Conservation (phyloP, 2,888 invertebrate genomes). For the Caenorhabditis angaria region DNA sequence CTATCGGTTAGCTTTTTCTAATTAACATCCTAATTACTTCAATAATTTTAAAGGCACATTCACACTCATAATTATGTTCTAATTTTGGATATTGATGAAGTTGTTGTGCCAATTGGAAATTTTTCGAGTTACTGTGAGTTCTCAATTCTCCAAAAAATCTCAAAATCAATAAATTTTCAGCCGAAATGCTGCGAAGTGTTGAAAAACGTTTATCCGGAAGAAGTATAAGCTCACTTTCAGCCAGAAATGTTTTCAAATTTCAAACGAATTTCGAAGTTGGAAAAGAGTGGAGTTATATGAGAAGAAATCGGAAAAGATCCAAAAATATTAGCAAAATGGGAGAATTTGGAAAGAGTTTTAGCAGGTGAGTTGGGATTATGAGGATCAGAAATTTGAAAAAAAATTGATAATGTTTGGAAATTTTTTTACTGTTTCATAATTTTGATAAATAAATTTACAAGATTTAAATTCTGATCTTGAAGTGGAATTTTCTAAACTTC, state of each 20-base stretch:
- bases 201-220: background rate
- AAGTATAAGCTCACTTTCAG: constrained; percentile 73
- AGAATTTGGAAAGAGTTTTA: constrained; percentile 81
- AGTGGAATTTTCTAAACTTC: no score
- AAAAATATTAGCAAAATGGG: constrained; percentile 78
- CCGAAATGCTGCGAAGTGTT: background rate
- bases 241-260: constrained; percentile 89
- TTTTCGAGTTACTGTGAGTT: constrained; percentile 77
- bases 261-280: constrained; percentile 31
- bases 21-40: background rate
- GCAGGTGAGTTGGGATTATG: constrained; percentile 73
- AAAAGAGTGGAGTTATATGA: constrained; percentile 35
- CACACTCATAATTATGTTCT: constrained; percentile 83
- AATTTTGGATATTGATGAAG: constrained; percentile 91
- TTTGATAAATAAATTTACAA: background rate
- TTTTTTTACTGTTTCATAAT: constrained; percentile 10
- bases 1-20: constrained; percentile 80
- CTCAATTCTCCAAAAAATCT: background rate
- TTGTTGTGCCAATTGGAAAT: constrained; percentile 86
- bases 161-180: constrained; percentile 1
- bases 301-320: constrained; percentile 75
- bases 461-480: no score
- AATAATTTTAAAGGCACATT: constrained; percentile 78
- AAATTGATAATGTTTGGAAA: background rate
- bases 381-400: background rate